Evolutionary conservation across 2,113 vertebrate genomes (phyloP).

Genomic region (Fregetta grallaria): DNA sequence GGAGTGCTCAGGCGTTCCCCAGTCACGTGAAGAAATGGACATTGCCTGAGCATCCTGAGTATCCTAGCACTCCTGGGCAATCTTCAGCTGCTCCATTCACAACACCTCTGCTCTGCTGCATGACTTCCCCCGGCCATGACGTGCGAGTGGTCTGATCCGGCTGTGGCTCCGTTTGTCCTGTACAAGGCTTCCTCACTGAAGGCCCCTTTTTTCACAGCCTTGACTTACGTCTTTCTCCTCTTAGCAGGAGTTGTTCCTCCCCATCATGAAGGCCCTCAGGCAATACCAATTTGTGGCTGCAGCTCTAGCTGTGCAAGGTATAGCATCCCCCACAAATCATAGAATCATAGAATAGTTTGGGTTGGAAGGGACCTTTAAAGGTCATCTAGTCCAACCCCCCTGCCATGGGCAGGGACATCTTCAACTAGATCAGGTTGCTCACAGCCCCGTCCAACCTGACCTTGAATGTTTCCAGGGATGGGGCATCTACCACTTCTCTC

Average conservation of each 20-base stretch:
- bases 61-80: neutral
- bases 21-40: neutral
- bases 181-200: neutral
- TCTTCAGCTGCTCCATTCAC: neutral
- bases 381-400: no score
- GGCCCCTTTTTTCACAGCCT: neutral
- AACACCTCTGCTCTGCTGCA: neutral
- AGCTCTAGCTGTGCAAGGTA: neutral
- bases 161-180: neutral
- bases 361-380: no score
- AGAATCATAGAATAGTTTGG: no score
- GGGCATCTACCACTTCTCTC: no score
- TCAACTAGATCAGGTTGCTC: no score
- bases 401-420: no score
- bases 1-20: neutral
- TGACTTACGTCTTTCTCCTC: neutral
- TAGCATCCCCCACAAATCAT: neutral
- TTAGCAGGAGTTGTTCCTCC: neutral
- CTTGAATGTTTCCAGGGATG: no score
- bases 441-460: no score
- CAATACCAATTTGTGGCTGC: neutral
- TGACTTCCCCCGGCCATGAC: accelerated
- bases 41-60: neutral
- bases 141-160: accelerated
- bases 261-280: accelerated